phyloP scores from a whole-genome alignment of 1,140 invertebrate species.

The Bombus waltoni region DNA sequence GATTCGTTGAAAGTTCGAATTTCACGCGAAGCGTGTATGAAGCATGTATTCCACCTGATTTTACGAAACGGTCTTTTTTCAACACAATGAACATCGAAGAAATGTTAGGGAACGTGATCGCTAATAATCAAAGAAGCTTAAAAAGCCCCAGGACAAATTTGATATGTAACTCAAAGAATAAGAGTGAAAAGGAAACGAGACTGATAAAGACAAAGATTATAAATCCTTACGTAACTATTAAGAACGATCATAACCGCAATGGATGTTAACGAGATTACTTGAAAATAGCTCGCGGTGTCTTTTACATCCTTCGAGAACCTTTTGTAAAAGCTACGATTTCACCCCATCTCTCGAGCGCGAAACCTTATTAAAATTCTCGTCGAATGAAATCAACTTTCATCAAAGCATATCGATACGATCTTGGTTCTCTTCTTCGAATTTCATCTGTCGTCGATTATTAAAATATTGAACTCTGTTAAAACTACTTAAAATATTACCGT shows the following conservation, averaged over 20 bases:
- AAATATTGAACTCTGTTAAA: neutral
- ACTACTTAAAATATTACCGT: neutral
- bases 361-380: slow-evolving; percentile 12
- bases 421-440: no score
- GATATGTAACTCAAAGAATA: neutral
- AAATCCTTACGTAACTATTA: neutral
- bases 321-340: neutral
- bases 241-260: neutral
- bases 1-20: neutral
- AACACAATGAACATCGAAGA: neutral
- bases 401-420: neutral
- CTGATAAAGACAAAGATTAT: neutral
- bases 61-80: neutral
- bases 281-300: neutral
- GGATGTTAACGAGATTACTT: slow-evolving; percentile 23
- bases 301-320: neutral
- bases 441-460: no score
- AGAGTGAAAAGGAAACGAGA: neutral
- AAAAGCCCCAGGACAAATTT: neutral
- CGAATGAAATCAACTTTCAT: neutral
- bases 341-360: neutral
- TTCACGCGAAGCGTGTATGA: neutral
- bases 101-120: neutral
- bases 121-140: slow-evolving; percentile 37
- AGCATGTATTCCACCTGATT: neutral